Base-by-base conservation (phyloP, 2,888 invertebrate genomes). In the Phengaris arion region DNA sequence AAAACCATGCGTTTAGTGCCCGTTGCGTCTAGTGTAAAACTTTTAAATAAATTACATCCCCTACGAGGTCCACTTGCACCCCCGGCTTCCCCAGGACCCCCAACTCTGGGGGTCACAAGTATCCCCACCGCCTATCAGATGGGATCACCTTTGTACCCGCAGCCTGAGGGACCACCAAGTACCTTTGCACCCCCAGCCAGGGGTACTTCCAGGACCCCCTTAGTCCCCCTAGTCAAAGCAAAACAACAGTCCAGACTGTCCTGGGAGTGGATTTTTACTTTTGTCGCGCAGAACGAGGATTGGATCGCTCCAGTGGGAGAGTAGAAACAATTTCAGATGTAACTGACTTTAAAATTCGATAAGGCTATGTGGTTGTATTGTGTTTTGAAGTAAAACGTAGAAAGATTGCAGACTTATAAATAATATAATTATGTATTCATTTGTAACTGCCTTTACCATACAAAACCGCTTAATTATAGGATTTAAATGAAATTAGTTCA, bases 31-130 rank as follows among this genome's bases (percentile, higher is more conserved):
- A 54, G 51, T 52, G 51, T 72, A 54, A 35, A 52, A 54, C 22
- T 72, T 72, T 72, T 72, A 72, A 72, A 72, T 72, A 72, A 72
- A 72, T 72, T 72, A 72, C 72, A 52, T 35, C 48, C 70, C 54
- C 35, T 12, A 3, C 12, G 51, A 9, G 0, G 15, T 2, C 52
- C 72, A 10, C 46, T n/a, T 22, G 51, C 69, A 15, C 57, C 9
- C 57, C 57, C 15, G 15, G 9, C 2, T 15, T 15, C 15, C 15
- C 57, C 9, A 15, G 15, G 22, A 64, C 35, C 64, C 64, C 64
- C 22, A 64, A 10, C 12, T 64, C 48, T 7, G 52, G 13, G 10
- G 52, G 52, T 52, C n/a, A 52, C n/a, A 51, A 54, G 35, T 35
- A 64, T 35, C 9, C 10, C 13, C 6, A 6, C 10, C 9, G 7